Evolutionary conservation across 2,888 invertebrate species (phyloP).

Genomic region (Metopia argyrocephala): DNA sequence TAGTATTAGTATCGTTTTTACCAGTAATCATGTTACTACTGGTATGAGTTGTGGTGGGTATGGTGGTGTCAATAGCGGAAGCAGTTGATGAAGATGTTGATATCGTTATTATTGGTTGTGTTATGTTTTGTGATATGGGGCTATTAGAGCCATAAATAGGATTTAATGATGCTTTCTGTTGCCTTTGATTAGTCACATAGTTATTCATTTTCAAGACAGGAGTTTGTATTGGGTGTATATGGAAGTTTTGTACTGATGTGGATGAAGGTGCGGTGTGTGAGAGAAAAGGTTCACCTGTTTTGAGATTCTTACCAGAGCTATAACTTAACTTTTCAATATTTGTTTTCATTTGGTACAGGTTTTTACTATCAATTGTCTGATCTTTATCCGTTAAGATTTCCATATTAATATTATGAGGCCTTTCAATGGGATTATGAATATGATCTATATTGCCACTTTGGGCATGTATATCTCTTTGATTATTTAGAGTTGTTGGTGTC

Average conservation of each 20-base stretch:
- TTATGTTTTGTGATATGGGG: slow-evolving; percentile 56
- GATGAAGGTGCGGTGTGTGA: slow-evolving; percentile 23
- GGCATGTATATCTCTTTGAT: slow-evolving; percentile 83
- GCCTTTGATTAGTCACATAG: slow-evolving; percentile 61
- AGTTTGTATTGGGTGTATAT: slow-evolving; percentile 63
- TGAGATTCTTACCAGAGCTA: slow-evolving; percentile 72
- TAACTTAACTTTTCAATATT: slow-evolving; percentile 76
- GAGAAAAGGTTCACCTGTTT: slow-evolving; percentile 67
- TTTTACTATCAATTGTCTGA: slow-evolving; percentile 77
- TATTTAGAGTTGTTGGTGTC: slow-evolving; percentile 82
- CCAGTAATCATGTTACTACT: slow-evolving; percentile 29
- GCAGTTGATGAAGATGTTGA: slow-evolving; percentile 35
- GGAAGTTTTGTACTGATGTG: slow-evolving; percentile 47
- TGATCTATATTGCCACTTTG: slow-evolving; percentile 74
- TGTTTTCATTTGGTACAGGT: slow-evolving; percentile 75
- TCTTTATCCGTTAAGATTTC: slow-evolving; percentile 85
- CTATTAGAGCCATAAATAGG: slow-evolving; percentile 21
- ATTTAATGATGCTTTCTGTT: slow-evolving; percentile 41
- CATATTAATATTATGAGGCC: slow-evolving; percentile 79
- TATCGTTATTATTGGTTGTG: slow-evolving; percentile 8
- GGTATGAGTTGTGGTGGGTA: neutral
- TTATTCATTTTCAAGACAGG: slow-evolving; percentile 65
- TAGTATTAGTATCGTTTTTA: slow-evolving; percentile 64
- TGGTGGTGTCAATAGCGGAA: neutral
- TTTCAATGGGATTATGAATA: slow-evolving; percentile 80